Evolutionary conservation across 2,113 vertebrate species (phyloP).

Genomic region (Cephalopholis sonnerati): DNA sequence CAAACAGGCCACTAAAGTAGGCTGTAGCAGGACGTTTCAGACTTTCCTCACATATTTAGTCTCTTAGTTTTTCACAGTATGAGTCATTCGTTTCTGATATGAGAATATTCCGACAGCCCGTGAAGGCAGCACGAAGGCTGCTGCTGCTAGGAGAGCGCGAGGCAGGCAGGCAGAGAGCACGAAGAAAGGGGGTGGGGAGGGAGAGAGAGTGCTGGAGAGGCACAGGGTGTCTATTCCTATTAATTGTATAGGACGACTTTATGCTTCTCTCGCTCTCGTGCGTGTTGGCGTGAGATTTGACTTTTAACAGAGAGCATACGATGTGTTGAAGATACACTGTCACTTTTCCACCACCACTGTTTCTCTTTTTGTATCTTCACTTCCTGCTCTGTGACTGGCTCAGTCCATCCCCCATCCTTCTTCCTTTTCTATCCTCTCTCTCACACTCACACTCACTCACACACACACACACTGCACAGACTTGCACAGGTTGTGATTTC

Average conservation of each 20-base stretch:
- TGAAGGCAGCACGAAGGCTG: constrained; percentile 73
- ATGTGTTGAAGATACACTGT: constrained; percentile 45
- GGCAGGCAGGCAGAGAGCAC: constrained; percentile 75
- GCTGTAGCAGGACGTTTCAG: neutral
- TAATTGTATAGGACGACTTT: constrained; percentile 70
- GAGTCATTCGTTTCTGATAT: neutral
- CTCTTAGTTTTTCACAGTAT: neutral
- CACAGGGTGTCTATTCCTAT: constrained; percentile 66
- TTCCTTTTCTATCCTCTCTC: constrained; percentile 63
- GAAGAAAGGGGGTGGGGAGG: constrained; percentile 72
- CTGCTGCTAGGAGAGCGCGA: constrained; percentile 76
- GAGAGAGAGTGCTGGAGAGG: constrained; percentile 64
- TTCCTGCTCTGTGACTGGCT: constrained; percentile 83
- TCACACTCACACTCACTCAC: constrained; percentile 34
- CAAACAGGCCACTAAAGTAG: no score
- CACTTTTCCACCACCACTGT: constrained; percentile 59
- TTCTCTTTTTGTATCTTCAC: constrained; percentile 80
- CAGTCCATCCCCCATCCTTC: constrained; percentile 81
- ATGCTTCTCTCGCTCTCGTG: constrained; percentile 45
- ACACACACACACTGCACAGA: constrained; percentile 60
- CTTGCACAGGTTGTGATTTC: constrained; percentile 81
- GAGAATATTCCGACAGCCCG: neutral
- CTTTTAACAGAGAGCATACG: constrained; percentile 42
- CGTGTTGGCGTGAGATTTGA: constrained; percentile 45
- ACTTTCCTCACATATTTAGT: neutral